Evolutionary conservation across 2,888 invertebrate genomes (phyloP).

Genomic region (Phytoseiulus persimilis): DNA sequence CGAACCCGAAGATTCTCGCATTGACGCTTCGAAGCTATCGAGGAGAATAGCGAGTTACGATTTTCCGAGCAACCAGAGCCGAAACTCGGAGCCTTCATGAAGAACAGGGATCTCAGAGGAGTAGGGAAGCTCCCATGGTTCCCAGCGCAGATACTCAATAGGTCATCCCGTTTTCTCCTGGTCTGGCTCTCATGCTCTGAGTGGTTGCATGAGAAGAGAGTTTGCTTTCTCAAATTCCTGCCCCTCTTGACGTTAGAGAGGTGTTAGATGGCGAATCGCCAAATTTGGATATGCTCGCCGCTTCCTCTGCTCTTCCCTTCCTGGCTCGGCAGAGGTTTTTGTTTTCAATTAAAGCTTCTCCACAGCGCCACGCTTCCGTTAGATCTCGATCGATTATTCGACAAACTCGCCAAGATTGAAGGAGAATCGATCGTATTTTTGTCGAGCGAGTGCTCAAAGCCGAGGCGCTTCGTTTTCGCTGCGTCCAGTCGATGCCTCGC

Average conservation of each 20-base stretch:
- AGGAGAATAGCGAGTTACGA: too few relatives aligned
- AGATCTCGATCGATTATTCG: conserved; percentile 5
- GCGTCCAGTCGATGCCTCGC: not conserved
- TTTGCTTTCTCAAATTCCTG: not conserved
- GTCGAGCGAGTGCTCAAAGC: not conserved
- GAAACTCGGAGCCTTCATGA: too few relatives aligned
- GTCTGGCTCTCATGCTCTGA: too few relatives aligned
- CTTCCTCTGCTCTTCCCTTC: not conserved
- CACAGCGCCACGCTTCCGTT: not conserved
- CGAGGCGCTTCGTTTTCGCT: not conserved
- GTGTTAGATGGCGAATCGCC: not conserved
- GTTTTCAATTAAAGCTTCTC: not conserved
- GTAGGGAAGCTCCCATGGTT: too few relatives aligned
- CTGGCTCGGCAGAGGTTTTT: not conserved
- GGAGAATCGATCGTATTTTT: not conserved
- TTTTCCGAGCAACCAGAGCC: too few relatives aligned
- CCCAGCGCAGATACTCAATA: too few relatives aligned
- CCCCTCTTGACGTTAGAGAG: not conserved
- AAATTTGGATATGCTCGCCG: not conserved
- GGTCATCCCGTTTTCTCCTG: too few relatives aligned
- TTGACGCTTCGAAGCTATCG: too few relatives aligned
- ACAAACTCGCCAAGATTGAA: not conserved
- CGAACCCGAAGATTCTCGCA: too few relatives aligned
- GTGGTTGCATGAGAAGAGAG: not conserved
- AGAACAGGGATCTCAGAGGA: too few relatives aligned